Percentiles rank a stretch among this genome's conserved stretches.
phyloP scores from a whole-genome alignment of 2,888 invertebrate species.

The Microplitis deprimator region DNA sequence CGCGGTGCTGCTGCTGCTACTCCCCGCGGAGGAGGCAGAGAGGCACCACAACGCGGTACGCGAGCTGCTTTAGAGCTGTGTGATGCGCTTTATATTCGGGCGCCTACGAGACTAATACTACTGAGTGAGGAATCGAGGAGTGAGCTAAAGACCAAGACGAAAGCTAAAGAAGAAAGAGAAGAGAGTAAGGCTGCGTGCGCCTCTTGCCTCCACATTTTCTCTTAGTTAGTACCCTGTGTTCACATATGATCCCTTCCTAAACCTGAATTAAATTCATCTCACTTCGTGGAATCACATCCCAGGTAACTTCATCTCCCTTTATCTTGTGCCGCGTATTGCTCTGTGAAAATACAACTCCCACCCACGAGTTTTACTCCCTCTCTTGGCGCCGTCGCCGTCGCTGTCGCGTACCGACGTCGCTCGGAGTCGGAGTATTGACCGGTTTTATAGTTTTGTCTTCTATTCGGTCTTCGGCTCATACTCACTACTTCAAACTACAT shows the following conservation, averaged over 20 bases:
- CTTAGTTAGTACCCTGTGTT: neutral
- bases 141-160: neutral
- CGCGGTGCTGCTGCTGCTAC: conserved; percentile 39
- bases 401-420: conserved; percentile 61
- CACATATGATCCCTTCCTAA: conserved; percentile 4
- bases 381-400: conserved; percentile 56
- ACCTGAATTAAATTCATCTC: neutral
- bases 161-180: neutral
- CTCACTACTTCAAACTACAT: neutral
- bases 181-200: conserved; percentile 41
- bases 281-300: neutral
- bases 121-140: neutral
- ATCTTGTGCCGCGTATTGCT: neutral
- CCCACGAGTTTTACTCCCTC: conserved; percentile 35
- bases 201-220: conserved; percentile 25
- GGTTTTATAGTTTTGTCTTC: conserved; percentile 55
- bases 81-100: conserved; percentile 49
- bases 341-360: neutral
- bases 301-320: neutral
- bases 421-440: conserved; percentile 70
- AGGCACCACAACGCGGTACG: conserved; percentile 35
- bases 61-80: conserved; percentile 22
- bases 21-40: conserved; percentile 40
- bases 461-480: neutral
- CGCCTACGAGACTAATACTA: conserved; percentile 33